Evolutionary conservation across 2,113 vertebrate species (phyloP).

Genomic region (Meriones unguiculatus): DNA sequence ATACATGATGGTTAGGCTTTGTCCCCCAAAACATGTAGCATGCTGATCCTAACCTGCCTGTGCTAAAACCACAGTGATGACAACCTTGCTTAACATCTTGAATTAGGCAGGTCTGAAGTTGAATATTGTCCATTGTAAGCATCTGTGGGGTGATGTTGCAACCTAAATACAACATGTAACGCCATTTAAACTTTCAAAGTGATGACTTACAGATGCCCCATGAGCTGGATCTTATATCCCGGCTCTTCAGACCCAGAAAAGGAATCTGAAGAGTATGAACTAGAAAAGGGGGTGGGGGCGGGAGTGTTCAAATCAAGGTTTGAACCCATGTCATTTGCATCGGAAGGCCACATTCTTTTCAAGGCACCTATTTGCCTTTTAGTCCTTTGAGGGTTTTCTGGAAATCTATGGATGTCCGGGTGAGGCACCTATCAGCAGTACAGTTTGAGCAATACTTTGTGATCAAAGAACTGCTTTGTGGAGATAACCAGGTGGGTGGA

Average conservation of each 20-base stretch:
- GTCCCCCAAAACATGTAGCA: constrained; percentile 51
- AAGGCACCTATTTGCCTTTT: background rate
- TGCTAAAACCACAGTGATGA: constrained; percentile 57
- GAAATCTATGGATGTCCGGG: background rate
- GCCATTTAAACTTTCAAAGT: constrained; percentile 55
- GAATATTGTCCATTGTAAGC: constrained; percentile 52
- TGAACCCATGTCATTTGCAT: background rate
- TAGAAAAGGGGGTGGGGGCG: background rate
- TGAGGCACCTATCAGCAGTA: background rate
- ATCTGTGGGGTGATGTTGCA: constrained; percentile 67
- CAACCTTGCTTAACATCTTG: constrained; percentile 52
- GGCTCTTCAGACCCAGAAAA: constrained; percentile 40
- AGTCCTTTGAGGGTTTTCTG: background rate
- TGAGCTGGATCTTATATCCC: constrained; percentile 11
- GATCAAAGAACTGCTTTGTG: constrained; percentile 41
- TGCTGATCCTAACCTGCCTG: constrained; percentile 66
- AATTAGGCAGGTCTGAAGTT: constrained; percentile 66
- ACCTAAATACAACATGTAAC: constrained; percentile 42
- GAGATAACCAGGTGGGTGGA: background rate
- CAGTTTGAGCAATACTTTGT: background rate
- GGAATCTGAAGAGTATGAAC: background rate
- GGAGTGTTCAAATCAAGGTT: background rate
- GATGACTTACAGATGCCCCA: constrained; percentile 17
- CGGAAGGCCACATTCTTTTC: background rate
- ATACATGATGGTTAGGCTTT: constrained; percentile 38